Conservation (phyloP, 2,888 invertebrate genomes). For the Drosophila fungiperda region DNA sequence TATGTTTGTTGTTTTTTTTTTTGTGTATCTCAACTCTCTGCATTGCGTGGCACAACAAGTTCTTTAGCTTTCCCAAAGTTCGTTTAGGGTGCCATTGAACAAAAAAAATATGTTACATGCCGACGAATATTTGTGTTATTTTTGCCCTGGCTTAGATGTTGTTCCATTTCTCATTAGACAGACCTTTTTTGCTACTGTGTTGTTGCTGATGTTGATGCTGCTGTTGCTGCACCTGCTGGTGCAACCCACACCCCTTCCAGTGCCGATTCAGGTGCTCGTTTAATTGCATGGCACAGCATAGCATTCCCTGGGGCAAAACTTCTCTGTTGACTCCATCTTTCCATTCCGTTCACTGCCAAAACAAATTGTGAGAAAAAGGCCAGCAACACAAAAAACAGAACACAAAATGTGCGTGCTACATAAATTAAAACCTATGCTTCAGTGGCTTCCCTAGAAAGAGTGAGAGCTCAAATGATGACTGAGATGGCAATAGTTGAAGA, state of each 20-base stretch:
- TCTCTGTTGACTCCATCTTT: conserved; percentile 35
- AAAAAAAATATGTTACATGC: conserved; percentile 22
- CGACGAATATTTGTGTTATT: conserved; percentile 30
- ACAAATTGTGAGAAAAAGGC: conserved; percentile 78
- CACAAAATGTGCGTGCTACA: conserved; percentile 80
- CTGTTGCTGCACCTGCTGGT: conserved; percentile 24
- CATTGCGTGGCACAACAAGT: neutral
- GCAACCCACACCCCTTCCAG: conserved; percentile 31
- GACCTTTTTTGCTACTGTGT: conserved; percentile 27
- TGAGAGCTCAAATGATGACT: conserved; percentile 11
- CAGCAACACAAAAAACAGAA: conserved; percentile 53
- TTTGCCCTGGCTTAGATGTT: conserved; percentile 24
- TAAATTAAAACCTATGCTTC: conserved; percentile 80
- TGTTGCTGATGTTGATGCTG: conserved; percentile 23
- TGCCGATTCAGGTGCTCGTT: conserved; percentile 62
- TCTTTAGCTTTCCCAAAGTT: neutral
- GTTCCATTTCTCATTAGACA: conserved; percentile 75
- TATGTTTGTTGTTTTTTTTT: neutral
- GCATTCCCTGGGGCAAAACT: conserved; percentile 48
- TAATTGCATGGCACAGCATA: conserved; percentile 69
- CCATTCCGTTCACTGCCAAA: conserved; percentile 68
- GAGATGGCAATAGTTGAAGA: conserved; percentile 21
- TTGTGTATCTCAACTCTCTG: neutral
- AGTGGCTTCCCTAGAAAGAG: conserved; percentile 55
- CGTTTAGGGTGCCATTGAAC: conserved; percentile 3